Conservation (phyloP, 2,888 invertebrate species). For the Amiota minor region DNA sequence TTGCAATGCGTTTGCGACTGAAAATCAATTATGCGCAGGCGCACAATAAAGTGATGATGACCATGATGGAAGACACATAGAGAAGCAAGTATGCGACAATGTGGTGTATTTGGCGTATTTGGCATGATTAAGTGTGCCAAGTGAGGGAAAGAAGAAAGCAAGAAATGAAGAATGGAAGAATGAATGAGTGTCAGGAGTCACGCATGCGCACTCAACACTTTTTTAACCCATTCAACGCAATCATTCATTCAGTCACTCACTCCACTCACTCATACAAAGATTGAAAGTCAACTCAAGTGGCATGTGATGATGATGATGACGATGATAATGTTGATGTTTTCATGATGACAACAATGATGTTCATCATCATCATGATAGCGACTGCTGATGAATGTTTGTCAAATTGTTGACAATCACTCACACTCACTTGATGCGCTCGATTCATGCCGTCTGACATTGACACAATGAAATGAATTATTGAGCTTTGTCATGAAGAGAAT, state of each 20-base stretch:
- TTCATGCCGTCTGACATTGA: slow-evolving; percentile 57
- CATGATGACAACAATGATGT: neutral
- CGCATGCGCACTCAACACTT: neutral
- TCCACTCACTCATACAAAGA: slow-evolving; percentile 9
- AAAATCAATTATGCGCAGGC: slow-evolving; percentile 20
- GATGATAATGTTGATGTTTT: slow-evolving; percentile 1
- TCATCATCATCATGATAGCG: slow-evolving; percentile 14
- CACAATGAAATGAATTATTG: slow-evolving; percentile 52
- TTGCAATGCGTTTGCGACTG: slow-evolving; percentile 4
- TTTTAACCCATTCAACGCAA: neutral
- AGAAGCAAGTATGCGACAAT: neutral
- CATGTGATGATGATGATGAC: slow-evolving; percentile 11
- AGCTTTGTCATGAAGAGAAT: slow-evolving; percentile 37
- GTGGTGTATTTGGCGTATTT: slow-evolving; percentile 1
- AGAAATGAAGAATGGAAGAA: neutral
- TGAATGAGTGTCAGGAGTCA: neutral
- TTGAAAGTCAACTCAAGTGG: slow-evolving; percentile 29
- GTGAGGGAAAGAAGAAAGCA: neutral
- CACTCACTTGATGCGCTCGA: neutral
- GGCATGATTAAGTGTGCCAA: neutral
- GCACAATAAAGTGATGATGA: neutral
- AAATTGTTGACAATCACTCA: slow-evolving; percentile 64
- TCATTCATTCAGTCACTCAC: slow-evolving; percentile 6
- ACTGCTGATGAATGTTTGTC: slow-evolving; percentile 63
- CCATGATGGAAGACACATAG: neutral